Conservation (phyloP, 2,888 invertebrate species). For the Cyaniris semiargus region DNA sequence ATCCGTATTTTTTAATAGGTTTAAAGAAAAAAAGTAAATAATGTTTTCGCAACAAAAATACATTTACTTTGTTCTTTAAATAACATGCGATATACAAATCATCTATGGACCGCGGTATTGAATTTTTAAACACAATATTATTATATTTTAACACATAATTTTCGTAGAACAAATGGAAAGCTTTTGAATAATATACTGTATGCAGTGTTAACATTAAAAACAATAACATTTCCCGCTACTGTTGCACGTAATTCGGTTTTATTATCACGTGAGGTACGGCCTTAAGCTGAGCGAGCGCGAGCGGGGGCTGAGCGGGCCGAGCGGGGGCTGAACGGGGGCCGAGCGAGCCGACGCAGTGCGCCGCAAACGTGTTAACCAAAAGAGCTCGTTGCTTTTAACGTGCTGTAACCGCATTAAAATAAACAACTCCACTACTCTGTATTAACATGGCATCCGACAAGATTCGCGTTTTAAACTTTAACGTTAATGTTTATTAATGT, state of each 20-base stretch:
- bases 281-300: neutral
- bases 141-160: neutral
- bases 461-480: constrained; percentile 15
- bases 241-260: constrained; percentile 23
- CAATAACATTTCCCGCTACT: neutral
- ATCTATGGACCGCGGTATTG: neutral
- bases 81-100: neutral
- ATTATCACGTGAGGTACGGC: neutral
- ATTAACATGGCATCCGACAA: constrained; percentile 15
- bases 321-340: neutral
- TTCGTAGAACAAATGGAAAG: neutral
- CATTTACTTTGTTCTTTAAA: neutral
- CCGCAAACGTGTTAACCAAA: constrained; percentile 42
- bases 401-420: constrained; percentile 39
- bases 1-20: neutral
- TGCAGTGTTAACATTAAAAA: constrained; percentile 34
- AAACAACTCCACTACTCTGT: constrained; percentile 33
- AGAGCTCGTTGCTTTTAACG: constrained; percentile 38
- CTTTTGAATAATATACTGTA: constrained; percentile 15
- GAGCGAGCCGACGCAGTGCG: neutral
- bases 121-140: neutral
- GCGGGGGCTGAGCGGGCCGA: constrained; percentile 1
- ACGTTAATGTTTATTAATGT: constrained; percentile 8
- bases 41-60: neutral
- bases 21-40: too few relatives aligned